Evolutionary conservation across 1,140 invertebrate species (phyloP).

Genomic region (Scaptomyza hsui): DNA sequence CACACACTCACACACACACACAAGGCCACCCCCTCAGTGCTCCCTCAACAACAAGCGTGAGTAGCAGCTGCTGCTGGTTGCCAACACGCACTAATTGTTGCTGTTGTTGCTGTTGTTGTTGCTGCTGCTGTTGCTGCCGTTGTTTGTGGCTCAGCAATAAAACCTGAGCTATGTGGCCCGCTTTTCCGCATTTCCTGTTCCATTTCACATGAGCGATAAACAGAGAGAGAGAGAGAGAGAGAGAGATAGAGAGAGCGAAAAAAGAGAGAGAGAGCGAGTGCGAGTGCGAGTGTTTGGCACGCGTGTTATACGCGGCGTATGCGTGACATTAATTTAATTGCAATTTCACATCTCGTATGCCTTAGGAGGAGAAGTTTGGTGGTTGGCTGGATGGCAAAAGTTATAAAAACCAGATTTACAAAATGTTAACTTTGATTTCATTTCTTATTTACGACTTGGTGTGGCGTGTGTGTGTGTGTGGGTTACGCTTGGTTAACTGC

Average conservation of each 20-base stretch:
- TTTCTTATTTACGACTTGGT: slow-evolving; percentile 73
- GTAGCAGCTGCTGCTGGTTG: slow-evolving; percentile 62
- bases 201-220: slow-evolving; percentile 35
- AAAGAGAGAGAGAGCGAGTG: background rate
- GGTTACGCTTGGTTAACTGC: slow-evolving; percentile 35
- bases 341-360: slow-evolving; percentile 69
- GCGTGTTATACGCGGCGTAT: slow-evolving; percentile 72
- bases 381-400: slow-evolving; percentile 56
- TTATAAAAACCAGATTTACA: slow-evolving; percentile 82
- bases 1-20: too few relatives aligned
- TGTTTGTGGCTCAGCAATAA: slow-evolving; percentile 64
- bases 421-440: slow-evolving; percentile 83
- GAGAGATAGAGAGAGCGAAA: background rate
- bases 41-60: slow-evolving; percentile 32
- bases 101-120: slow-evolving; percentile 40
- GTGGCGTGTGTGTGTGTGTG: slow-evolving; percentile 17
- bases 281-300: slow-evolving; percentile 3
- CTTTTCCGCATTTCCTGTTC: slow-evolving; percentile 67
- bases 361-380: too few relatives aligned
- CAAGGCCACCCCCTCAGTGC: background rate
- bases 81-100: slow-evolving; percentile 76
- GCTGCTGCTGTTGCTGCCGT: slow-evolving; percentile 39
- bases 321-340: slow-evolving; percentile 83
- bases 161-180: slow-evolving; percentile 59
- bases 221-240: background rate